A percentile compares a stretch with the other conserved stretches of the same genome.
These are phyloP conservation scores for Rosalia funebris DNA, from an alignment of 2,888 invertebrate genomes.

Conservation along the genomic window DNA sequence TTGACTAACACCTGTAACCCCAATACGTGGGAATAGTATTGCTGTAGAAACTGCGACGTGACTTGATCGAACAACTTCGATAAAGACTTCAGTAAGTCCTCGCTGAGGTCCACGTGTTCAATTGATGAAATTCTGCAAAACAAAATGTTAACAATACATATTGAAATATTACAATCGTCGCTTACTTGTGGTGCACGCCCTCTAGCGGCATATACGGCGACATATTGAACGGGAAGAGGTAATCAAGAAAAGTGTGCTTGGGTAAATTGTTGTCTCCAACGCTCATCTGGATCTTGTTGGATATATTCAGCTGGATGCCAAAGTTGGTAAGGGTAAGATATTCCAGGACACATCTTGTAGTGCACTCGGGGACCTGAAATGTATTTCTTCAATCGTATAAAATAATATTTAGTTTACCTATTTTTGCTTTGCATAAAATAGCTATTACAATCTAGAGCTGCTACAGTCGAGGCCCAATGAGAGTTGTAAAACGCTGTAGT, in stretches of 20 bases:
- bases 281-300: constrained; percentile 61
- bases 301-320: constrained; percentile 57
- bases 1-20: constrained; percentile 84
- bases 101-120: constrained; percentile 70
- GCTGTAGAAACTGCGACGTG: constrained; percentile 78
- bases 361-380: constrained; percentile 24
- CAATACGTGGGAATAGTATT: constrained; percentile 81
- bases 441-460: no score
- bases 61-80: constrained; percentile 72
- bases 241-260: constrained; percentile 55
- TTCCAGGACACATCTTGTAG: constrained; percentile 32
- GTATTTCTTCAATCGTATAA: background rate
- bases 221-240: constrained; percentile 60
- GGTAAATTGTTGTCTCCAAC: constrained; percentile 59
- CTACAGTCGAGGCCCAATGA: no score
- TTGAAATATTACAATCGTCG: background rate
- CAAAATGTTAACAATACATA: background rate
- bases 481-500: no score
- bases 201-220: constrained; percentile 63
- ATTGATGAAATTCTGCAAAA: constrained; percentile 73
- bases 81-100: constrained; percentile 58
- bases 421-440: no score
- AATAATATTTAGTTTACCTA: background rate
- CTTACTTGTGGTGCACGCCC: constrained; percentile 61
- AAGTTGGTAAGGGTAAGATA: constrained; percentile 53